Conservation (phyloP, 2,888 invertebrate genomes). For the Leucozona laternaria region DNA sequence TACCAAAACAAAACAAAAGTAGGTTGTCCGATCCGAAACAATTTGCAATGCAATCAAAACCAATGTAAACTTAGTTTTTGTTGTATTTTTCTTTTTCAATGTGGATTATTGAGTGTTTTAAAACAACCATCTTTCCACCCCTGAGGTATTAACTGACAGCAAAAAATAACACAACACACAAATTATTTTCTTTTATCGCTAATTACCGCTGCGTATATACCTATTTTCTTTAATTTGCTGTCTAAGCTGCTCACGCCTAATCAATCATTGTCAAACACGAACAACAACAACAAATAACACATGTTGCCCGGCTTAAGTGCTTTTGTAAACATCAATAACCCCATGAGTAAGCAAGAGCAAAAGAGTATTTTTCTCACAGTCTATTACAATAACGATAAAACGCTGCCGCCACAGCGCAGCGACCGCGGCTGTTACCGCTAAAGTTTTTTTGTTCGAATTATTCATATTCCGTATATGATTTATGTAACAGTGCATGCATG, state of each 20-base stretch:
- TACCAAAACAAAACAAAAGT: not conserved
- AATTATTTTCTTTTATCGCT: constrained; percentile 48
- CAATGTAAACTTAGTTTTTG: not conserved
- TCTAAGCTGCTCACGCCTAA: constrained; percentile 29
- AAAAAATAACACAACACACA: constrained; percentile 11
- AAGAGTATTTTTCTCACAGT: constrained; percentile 53
- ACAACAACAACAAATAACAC: constrained; percentile 31
- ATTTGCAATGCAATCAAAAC: constrained; percentile 41
- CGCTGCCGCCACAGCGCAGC: no score
- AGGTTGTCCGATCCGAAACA: not conserved
- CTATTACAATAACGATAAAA: not conserved
- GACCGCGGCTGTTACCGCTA: not conserved
- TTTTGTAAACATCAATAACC: constrained; percentile 66
- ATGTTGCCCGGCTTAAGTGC: constrained; percentile 65
- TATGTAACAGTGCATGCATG: constrained; percentile 3
- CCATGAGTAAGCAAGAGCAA: constrained; percentile 27
- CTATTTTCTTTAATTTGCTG: constrained; percentile 14
- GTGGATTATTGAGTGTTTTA: not conserved
- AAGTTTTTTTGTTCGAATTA: constrained; percentile 8
- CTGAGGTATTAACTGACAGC: constrained; percentile 7
- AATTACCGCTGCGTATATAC: constrained; percentile 48
- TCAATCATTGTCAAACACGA: constrained; percentile 62
- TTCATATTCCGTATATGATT: constrained; percentile 1
- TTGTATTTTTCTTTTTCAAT: not conserved
- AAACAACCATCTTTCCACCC: constrained; percentile 8